These are phyloP conservation scores for Sclerurus mexicanus DNA, from an alignment of 2,113 vertebrate genomes.

Conservation along the genomic window DNA sequence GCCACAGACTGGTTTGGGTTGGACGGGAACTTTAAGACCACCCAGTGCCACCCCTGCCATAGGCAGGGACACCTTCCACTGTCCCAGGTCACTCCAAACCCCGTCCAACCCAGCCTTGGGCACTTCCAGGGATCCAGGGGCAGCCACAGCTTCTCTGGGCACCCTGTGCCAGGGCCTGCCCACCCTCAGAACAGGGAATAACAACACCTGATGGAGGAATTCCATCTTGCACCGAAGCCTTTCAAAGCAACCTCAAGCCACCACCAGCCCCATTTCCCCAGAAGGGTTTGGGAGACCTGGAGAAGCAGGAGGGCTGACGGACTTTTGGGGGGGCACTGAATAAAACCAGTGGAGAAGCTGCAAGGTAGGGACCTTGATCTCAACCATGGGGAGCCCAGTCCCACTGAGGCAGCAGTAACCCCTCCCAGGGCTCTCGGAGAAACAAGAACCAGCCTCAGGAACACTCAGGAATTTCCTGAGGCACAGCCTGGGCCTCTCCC, in stretches of 20 bases:
- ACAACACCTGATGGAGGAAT: not conserved
- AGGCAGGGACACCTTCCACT: not conserved
- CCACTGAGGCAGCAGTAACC: not conserved
- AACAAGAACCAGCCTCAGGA: not conserved
- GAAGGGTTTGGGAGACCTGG: not conserved
- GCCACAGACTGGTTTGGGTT: not conserved
- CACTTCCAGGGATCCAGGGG: not conserved
- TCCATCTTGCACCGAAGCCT: not conserved
- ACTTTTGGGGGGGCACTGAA: not conserved
- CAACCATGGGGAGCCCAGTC: not conserved
- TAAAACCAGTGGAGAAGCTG: not conserved
- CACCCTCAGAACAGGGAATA: not conserved
- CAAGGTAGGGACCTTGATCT: rapidly evolving
- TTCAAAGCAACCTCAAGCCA: not conserved
- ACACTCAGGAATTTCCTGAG: not conserved
- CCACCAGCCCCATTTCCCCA: not conserved
- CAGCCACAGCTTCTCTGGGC: not conserved
- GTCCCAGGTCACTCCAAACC: not conserved
- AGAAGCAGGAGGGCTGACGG: not conserved
- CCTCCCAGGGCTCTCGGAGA: not conserved
- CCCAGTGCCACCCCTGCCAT: not conserved
- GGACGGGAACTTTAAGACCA: not conserved
- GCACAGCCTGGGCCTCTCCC: not conserved
- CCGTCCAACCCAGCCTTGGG: not conserved
- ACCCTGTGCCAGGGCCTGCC: not conserved